Base-by-base conservation (phyloP, 92 coral and sea anemone genomes). In the Parazoanthus atlanticus region DNA sequence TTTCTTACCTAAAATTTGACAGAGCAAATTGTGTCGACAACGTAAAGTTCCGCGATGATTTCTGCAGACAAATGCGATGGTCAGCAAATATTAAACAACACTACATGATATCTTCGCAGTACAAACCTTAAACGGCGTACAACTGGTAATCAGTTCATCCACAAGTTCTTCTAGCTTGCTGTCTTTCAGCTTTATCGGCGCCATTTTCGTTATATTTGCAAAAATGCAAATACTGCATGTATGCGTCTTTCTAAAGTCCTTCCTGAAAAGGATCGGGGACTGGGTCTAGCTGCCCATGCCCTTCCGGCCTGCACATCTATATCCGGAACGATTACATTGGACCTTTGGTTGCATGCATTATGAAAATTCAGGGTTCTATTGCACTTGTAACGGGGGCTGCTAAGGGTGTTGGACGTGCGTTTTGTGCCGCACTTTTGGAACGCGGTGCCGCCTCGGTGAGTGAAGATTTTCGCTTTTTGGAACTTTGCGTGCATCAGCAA, bases 1-100 rank as follows among this genome's bases (percentile, higher is more conserved):
- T n/a, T n/a, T 38, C 94, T 91, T 74, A 95, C 98, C 98, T 90
- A 89, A 95, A 95, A 84, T 95, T 95, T 84, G 98, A 95, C 92
- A 95, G 52, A 3, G 95, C 98, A 79, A 88, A 95, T 93, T 95
- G 98, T 6, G 92, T 72, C 34, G 96, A 95, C 43, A 95, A 88
- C 40, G 86, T 89, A 58, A 93, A 95, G 88, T 95, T 95, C 29
- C 95, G 93, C 49, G 96, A 93, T 30, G 94, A 89, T 87, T 92
- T 95, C 98, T 95, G 91, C 23, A 66, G 81, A 25, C 34, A 17
- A 82, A 73, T 38, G 30, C 29, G 1, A 71, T 38, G 3, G 46
- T 49, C 74, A 29, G 64, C 29, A 69, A 74, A 26, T 8, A 46
- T 8, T 41, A 16, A 16, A 31, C n/a, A 3, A 70, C 9, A 46